Conservation (phyloP, 2,888 invertebrate species). For the Acanthacorydalis orientalis region DNA sequence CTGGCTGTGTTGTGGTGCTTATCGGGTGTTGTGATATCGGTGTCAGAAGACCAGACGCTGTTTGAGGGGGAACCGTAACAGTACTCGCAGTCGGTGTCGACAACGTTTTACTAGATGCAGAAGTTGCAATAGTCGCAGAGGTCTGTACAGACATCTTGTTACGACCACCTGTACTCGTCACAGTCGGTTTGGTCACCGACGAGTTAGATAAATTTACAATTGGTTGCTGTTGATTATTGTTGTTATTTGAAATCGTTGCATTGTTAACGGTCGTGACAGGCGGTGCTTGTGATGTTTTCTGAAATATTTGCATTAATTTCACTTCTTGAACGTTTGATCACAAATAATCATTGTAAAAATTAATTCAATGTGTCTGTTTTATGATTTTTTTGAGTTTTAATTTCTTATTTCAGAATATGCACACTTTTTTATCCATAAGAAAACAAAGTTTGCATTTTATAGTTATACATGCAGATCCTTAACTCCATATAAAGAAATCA, state of each 20-base stretch:
- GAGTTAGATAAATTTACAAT: slow-evolving; percentile 8
- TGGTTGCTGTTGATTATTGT: slow-evolving; percentile 11
- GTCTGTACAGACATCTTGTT: slow-evolving; percentile 10
- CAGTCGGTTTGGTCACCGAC: slow-evolving; percentile 3
- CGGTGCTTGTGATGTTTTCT: slow-evolving; percentile 6
- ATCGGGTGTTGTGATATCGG: slow-evolving; percentile 21
- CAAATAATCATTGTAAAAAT: too few species aligned
- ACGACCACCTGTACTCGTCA: neutral
- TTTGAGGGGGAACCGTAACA: slow-evolving; percentile 22
- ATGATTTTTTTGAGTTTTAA: too few species aligned
- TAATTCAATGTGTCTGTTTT: too few species aligned
- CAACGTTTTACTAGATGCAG: slow-evolving; percentile 19
- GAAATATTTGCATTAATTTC: neutral
- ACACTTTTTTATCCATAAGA: too few species aligned
- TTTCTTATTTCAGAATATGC: too few species aligned
- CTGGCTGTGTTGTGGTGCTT: slow-evolving; percentile 16
- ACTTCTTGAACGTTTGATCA: neutral
- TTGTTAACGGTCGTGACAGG: slow-evolving; percentile 14
- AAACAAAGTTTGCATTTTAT: too few species aligned
- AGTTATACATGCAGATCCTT: too few species aligned
- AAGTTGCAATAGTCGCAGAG: slow-evolving; percentile 11
- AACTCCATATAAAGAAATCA: too few species aligned
- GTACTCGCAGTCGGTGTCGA: slow-evolving; percentile 19
- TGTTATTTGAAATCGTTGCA: slow-evolving; percentile 10
- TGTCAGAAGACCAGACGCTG: slow-evolving; percentile 20